These are phyloP conservation scores for Cheilosia grossa DNA, from an alignment of 2,888 invertebrate genomes.

Conservation along the genomic window DNA sequence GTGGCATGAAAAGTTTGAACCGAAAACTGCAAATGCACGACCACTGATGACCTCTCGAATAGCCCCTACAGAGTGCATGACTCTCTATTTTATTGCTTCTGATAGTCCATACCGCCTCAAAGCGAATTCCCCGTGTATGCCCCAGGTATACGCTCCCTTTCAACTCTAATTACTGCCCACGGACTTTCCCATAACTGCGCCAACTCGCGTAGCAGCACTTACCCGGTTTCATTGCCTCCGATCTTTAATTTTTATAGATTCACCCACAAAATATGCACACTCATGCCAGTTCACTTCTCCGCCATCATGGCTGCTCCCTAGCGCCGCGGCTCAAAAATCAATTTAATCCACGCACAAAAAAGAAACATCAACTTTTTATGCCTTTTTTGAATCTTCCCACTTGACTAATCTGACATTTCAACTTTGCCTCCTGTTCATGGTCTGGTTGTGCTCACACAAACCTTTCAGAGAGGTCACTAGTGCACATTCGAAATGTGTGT, in stretches of 20 bases:
- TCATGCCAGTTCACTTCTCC: neutral
- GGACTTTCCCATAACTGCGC: conserved; percentile 5
- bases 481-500: conserved; percentile 38
- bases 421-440: conserved; percentile 18
- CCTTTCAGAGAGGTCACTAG: conserved; percentile 58
- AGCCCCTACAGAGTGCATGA: too few relatives aligned
- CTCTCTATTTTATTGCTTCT: too few relatives aligned
- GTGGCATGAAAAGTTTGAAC: too few relatives aligned
- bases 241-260: conserved; percentile 25
- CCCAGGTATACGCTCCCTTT: neutral
- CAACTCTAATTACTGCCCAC: neutral
- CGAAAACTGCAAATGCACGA: too few relatives aligned
- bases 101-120: neutral
- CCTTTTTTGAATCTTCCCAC: conserved; percentile 51
- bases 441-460: conserved; percentile 6
- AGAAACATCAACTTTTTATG: conserved; percentile 39
- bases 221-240: conserved; percentile 12
- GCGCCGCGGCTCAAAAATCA: conserved; percentile 24
- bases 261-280: conserved; percentile 5
- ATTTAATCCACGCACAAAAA: conserved; percentile 23
- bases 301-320: neutral
- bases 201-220: conserved; percentile 20
- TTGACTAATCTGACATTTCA: conserved; percentile 66
- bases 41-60: too few relatives aligned
- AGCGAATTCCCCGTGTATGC: neutral